Evolutionary conservation across 2,888 invertebrate genomes (phyloP).

Genomic region (Gerris lacustris): DNA sequence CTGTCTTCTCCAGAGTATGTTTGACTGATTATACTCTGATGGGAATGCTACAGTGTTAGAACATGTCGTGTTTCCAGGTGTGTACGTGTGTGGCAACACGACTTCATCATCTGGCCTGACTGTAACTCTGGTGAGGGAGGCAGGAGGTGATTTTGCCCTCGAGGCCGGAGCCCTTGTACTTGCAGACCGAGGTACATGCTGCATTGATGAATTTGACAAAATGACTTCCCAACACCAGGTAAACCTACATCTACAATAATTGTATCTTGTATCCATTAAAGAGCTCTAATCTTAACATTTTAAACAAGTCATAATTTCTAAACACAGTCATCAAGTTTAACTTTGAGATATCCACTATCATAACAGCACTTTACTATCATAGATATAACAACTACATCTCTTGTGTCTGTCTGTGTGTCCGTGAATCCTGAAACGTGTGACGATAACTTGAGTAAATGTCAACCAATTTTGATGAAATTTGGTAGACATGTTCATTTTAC

Average conservation of each 20-base stretch:
- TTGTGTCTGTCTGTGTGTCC: too few relatives aligned
- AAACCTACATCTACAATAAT: constrained; percentile 25
- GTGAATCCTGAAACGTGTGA: too few relatives aligned
- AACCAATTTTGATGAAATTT: too few relatives aligned
- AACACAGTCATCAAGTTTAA: neutral
- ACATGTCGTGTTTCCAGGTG: constrained; percentile 41
- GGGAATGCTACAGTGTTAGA: too few relatives aligned
- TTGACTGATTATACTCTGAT: too few relatives aligned
- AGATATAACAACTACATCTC: too few relatives aligned
- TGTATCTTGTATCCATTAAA: neutral
- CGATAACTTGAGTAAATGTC: too few relatives aligned
- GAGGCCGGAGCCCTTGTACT: constrained; percentile 80
- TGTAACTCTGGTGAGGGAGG: constrained; percentile 62
- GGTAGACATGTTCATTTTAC: too few relatives aligned
- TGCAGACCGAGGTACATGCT: constrained; percentile 79
- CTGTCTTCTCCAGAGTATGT: too few relatives aligned
- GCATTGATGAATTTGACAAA: constrained; percentile 94
- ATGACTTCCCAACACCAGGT: constrained; percentile 63
- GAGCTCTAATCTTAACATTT: neutral
- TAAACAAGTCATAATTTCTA: constrained; percentile 7
- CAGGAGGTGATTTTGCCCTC: constrained; percentile 62
- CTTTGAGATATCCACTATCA: neutral
- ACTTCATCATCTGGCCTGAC: constrained; percentile 68
- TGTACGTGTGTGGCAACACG: constrained; percentile 82
- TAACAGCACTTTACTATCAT: too few relatives aligned